phyloP scores from a whole-genome alignment of 2,888 invertebrate genomes.

The Epinotia ramella region DNA sequence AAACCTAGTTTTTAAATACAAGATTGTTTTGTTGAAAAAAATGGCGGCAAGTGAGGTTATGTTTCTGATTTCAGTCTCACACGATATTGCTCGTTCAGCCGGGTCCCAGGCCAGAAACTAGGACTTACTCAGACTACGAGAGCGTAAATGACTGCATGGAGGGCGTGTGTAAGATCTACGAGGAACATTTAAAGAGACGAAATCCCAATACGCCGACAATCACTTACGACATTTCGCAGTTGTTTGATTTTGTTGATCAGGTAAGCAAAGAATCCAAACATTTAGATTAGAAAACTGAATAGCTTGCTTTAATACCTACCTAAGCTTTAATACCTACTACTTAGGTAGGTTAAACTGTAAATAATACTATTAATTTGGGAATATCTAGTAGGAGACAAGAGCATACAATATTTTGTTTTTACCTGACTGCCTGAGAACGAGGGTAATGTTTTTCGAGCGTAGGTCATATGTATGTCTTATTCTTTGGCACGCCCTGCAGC shows the following conservation, averaged over 20 bases:
- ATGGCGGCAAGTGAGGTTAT: slow-evolving; percentile 72
- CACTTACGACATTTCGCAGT: slow-evolving; percentile 98
- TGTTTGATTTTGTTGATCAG: slow-evolving; percentile 99
- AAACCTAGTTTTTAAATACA: neutral
- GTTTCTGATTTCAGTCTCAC: slow-evolving; percentile 91
- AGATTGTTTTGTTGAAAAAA: slow-evolving; percentile 51
- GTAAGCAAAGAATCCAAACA: slow-evolving; percentile 61
- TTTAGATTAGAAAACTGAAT: neutral
- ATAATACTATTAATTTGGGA: no score
- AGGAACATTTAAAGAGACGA: slow-evolving; percentile 97
- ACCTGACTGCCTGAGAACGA: no score
- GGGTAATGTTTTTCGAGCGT: no score
- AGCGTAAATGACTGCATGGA: slow-evolving; percentile 99
- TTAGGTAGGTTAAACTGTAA: no score
- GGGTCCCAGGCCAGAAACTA: slow-evolving; percentile 95
- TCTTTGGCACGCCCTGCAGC: no score
- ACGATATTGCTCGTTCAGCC: slow-evolving; percentile 98
- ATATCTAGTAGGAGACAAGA: no score
- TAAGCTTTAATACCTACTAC: no score
- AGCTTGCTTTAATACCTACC: no score
- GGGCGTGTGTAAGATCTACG: slow-evolving; percentile 99
- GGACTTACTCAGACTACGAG: slow-evolving; percentile 99
- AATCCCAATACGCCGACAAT: slow-evolving; percentile 98
- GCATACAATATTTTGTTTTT: no score
- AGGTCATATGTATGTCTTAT: no score